Evolutionary conservation across 2,888 invertebrate species (phyloP).

Genomic region (Acrobasis consociella): DNA sequence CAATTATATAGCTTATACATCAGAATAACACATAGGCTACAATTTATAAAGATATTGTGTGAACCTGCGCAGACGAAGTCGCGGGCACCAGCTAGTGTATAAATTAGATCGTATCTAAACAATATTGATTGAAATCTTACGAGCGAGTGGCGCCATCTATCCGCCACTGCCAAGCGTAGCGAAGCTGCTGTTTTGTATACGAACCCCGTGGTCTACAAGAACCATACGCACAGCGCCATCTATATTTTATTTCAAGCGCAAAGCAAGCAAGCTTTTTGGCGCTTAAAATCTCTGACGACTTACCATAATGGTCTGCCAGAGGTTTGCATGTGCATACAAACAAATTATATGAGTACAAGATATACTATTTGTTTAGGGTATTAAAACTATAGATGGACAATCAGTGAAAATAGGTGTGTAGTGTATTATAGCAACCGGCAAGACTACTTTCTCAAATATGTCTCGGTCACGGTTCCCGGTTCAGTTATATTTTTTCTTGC

Average conservation of each 20-base stretch:
- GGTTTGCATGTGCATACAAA: slow-evolving; percentile 78
- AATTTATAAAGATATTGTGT: too few relatives aligned
- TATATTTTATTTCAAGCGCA: slow-evolving; percentile 50
- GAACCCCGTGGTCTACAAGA: slow-evolving; percentile 9
- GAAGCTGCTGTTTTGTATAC: slow-evolving; percentile 10
- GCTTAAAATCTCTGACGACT: slow-evolving; percentile 60
- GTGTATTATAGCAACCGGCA: too few relatives aligned
- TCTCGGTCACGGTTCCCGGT: too few relatives aligned
- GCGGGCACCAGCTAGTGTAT: too few relatives aligned
- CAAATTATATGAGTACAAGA: slow-evolving; percentile 7
- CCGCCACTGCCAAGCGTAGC: slow-evolving; percentile 13
- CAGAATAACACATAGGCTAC: too few relatives aligned
- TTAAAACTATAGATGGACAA: too few relatives aligned
- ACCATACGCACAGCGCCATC: slow-evolving; percentile 56
- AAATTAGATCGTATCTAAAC: not conserved
- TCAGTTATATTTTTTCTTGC: too few relatives aligned
- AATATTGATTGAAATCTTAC: slow-evolving; percentile 7
- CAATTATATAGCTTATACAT: too few relatives aligned
- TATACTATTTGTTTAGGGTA: not conserved
- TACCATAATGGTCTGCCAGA: slow-evolving; percentile 77
- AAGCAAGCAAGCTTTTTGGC: slow-evolving; percentile 60
- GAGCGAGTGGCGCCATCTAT: slow-evolving; percentile 16
- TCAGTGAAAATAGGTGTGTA: too few relatives aligned
- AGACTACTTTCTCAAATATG: too few relatives aligned
- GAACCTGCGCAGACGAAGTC: too few relatives aligned